A percentile compares a stretch with the other conserved stretches of the same genome.
Evolutionary conservation across 2,113 vertebrate genomes (phyloP).

Genomic region (Apeltes quadracus): DNA sequence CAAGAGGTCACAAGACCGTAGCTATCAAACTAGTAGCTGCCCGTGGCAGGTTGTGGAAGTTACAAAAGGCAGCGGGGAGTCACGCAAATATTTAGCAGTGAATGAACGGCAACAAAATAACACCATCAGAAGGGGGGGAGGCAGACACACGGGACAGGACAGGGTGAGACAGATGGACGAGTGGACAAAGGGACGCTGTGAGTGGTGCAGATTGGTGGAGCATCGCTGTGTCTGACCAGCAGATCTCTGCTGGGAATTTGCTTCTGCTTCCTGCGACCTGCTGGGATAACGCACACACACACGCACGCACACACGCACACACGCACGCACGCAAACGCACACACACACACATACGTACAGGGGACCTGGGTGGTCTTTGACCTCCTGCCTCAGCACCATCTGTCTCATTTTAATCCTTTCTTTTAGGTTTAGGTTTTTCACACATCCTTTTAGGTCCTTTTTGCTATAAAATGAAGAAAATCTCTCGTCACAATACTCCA

Average conservation of each 20-base stretch:
- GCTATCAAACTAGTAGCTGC: no score
- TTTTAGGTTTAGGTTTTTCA: background rate
- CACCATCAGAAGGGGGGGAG: background rate
- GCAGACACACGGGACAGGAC: background rate
- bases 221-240: conserved; percentile 39
- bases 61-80: background rate
- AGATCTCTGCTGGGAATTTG: conserved; percentile 60
- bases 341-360: conserved; percentile 21
- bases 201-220: conserved; percentile 24
- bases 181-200: conserved; percentile 15
- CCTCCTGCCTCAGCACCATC: conserved; percentile 65
- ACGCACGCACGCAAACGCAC: conserved; percentile 5
- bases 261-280: conserved; percentile 55
- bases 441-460: background rate
- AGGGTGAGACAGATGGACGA: conserved; percentile 41
- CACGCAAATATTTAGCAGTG: background rate
- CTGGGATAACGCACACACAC: conserved; percentile 35
- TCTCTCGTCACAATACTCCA: no score
- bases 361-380: conserved; percentile 31
- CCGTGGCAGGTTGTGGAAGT: background rate
- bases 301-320: conserved; percentile 9
- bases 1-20: no score
- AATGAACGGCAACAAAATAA: background rate
- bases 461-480: no score
- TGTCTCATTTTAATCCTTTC: conserved; percentile 19